Base-by-base conservation (phyloP, 2,797 vertebrate species). In the Toxotes lorentzi region DNA sequence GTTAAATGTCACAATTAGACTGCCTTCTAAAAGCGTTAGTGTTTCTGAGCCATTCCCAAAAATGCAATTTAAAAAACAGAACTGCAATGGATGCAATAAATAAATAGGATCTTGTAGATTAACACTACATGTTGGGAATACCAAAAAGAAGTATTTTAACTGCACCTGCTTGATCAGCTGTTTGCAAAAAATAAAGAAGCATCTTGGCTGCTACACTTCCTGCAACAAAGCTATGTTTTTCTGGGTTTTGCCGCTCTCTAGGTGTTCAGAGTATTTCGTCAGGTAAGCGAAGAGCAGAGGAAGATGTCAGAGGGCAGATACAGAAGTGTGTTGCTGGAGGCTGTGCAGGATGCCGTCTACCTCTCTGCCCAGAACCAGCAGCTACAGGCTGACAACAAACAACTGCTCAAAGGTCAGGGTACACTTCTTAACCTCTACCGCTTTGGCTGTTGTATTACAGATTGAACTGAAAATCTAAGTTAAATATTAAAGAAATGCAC, bases 211-310 rank as follows among this genome's bases (percentile, higher is more conserved):
- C 2, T 0, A 7, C 24, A 16, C 12, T 4, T 30, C 41, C 14
- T 41, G 24, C n/a, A 32, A 30, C 43, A 7, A 40, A 27, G 14
- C 9, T 21, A 1, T 57, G 24, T 45, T 32, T 34, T 19, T 16
- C 4, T 40, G 5, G 40, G n/a, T 56, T 32, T 14, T 16, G 9
- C 60, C 27, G 12, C 12, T 74, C 32, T 68, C 0, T 70, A 98
- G 97, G 96, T 97, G 74, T 97, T 98, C 64, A 79, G 51, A 76
- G 94, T 90, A 67, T 98, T 97, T 89, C 94, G 86, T 24, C 88
- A 82, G 59, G 91, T 94, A 5, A 94, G 95, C 1, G 95, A 96
- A 74, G 92, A 96, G 85, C 95, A 95, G 88, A 91, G 90, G 78
- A 90, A 84, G 63, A 80, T 78, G 1, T 92, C 93, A 30, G 96